phyloP scores from a whole-genome alignment of 1,140 invertebrate species.

The Dinoponera quadriceps region DNA sequence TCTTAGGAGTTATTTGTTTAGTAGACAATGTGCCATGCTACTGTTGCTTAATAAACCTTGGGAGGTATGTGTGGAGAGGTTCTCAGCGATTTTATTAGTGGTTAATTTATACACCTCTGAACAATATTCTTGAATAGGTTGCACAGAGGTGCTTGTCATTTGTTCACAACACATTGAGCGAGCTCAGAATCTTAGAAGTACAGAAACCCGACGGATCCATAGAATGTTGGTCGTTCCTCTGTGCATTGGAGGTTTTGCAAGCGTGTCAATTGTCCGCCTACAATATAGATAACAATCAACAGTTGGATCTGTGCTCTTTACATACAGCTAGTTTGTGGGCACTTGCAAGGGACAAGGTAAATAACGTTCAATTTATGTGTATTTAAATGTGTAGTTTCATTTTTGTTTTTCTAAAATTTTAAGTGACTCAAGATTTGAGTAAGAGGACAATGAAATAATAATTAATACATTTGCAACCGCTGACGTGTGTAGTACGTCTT shows the following conservation, averaged over 20 bases:
- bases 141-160: conserved; percentile 94
- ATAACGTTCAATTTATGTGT: conserved; percentile 11
- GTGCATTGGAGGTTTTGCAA: conserved; percentile 94
- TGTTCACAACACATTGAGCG: conserved; percentile 94
- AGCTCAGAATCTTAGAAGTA: conserved; percentile 92
- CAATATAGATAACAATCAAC: conserved; percentile 88
- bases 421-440: neutral
- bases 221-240: conserved; percentile 97
- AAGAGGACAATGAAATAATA: too few species aligned
- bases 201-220: conserved; percentile 92
- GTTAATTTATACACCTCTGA: conserved; percentile 34
- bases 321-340: conserved; percentile 96
- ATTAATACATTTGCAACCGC: too few species aligned
- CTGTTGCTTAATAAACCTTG: conserved; percentile 91
- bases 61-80: conserved; percentile 88
- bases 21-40: conserved; percentile 95
- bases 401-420: conserved; percentile 19
- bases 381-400: conserved; percentile 26
- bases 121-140: conserved; percentile 86
- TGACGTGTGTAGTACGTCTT: too few species aligned
- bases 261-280: conserved; percentile 89
- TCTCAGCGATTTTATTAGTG: neutral
- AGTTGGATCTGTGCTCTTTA: conserved; percentile 90
- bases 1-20: conserved; percentile 97
- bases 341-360: conserved; percentile 96